Percentiles rank a stretch among this genome's conserved stretches.
Evolutionary conservation across 1,140 invertebrate species (phyloP).

Genomic region (Philotrypesis tridentata): DNA sequence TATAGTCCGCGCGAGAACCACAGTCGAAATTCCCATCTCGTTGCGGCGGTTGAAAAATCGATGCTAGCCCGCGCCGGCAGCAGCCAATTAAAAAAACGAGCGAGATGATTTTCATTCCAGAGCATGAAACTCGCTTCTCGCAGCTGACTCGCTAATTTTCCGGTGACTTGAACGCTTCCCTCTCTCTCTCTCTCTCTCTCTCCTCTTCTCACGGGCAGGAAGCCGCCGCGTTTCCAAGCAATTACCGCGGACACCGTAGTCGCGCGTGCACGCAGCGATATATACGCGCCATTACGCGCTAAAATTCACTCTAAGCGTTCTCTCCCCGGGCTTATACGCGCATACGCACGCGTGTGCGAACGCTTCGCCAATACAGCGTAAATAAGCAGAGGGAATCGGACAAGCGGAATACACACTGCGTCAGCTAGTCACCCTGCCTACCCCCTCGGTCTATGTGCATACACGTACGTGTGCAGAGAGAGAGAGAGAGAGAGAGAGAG

Average conservation of each 20-base stretch:
- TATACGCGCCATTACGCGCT: neutral
- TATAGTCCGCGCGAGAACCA: too few relatives aligned
- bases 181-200: conserved; percentile 6
- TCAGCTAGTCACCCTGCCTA: neutral
- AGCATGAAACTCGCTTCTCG: conserved; percentile 46
- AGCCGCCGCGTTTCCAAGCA: conserved; percentile 45
- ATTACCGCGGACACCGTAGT: conserved; percentile 12
- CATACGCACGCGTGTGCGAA: neutral
- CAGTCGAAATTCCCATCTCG: too few relatives aligned
- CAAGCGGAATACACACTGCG: neutral
- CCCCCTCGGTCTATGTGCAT: neutral
- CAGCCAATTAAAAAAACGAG: too few relatives aligned
- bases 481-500: too few relatives aligned
- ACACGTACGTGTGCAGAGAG: too few relatives aligned
- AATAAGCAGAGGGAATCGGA: neutral
- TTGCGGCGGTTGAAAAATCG: too few relatives aligned
- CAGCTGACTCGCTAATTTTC: conserved; percentile 26
- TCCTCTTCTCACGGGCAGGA: too few relatives aligned
- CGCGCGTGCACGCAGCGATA: neutral
- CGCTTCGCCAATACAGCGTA: neutral
- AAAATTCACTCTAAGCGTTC: neutral
- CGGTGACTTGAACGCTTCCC: conserved; percentile 12
- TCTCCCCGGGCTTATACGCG: neutral
- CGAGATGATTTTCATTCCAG: too few relatives aligned
- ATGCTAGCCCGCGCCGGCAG: too few relatives aligned